Conservation (phyloP, 1,140 invertebrate genomes). For the Heterodera carotae region DNA sequence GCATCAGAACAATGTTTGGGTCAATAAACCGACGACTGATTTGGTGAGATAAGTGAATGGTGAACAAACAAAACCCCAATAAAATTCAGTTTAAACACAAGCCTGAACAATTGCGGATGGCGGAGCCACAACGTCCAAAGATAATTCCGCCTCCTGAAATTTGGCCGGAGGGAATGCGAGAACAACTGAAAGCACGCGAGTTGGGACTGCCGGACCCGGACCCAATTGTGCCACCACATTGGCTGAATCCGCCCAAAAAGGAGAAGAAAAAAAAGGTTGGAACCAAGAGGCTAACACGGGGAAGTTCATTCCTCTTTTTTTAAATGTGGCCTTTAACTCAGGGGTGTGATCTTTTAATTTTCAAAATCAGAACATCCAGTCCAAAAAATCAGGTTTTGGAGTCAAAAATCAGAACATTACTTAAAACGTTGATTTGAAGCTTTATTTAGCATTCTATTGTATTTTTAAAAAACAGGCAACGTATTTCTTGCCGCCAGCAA, state of each 20-base stretch:
- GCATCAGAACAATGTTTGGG: conserved; percentile 26
- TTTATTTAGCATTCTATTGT: no score
- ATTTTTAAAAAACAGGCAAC: no score
- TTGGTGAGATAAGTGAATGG: conserved; percentile 4
- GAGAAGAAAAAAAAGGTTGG: conserved; percentile 45
- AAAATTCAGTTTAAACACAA: conserved; percentile 14
- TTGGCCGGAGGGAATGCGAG: conserved; percentile 46
- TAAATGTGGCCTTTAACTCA: no score
- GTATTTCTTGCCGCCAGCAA: no score
- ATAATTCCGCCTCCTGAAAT: conserved; percentile 43
- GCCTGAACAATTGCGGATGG: neutral
- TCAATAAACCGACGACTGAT: conserved; percentile 13
- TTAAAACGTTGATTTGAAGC: no score
- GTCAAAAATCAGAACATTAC: no score
- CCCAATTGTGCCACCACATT: conserved; percentile 22
- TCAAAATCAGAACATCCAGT: no score
- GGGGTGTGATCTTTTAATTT: no score
- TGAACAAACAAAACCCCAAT: neutral
- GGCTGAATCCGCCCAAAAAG: conserved; percentile 42
- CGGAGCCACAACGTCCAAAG: conserved; percentile 30
- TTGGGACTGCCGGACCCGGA: conserved; percentile 39
- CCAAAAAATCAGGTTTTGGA: no score
- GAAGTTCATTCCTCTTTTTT: neutral
- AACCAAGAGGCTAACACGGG: no score
- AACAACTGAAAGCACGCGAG: conserved; percentile 36